A percentile compares a stretch with the other conserved stretches of the same genome.
Evolutionary conservation across 2,888 invertebrate species (phyloP).

Genomic region (Odontomyia ornata): DNA sequence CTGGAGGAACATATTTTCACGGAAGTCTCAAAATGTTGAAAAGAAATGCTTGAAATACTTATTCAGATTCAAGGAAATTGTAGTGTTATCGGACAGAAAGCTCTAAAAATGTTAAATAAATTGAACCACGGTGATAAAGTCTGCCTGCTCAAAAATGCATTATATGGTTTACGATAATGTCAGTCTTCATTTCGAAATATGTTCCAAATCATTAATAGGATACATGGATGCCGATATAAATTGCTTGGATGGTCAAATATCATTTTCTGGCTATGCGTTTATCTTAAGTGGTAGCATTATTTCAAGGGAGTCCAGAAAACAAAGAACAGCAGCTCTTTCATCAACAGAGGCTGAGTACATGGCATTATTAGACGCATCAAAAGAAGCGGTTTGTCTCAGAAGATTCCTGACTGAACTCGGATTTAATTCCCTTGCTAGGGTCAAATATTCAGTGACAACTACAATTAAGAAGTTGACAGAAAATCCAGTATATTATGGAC

Average conservation of each 20-base stretch:
- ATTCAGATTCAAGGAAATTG: neutral
- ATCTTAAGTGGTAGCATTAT: neutral
- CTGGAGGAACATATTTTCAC: constrained; percentile 52
- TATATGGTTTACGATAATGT: constrained; percentile 47
- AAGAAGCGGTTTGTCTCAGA: neutral
- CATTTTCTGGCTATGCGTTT: constrained; percentile 23
- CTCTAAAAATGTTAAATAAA: neutral
- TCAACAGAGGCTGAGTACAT: constrained; percentile 17
- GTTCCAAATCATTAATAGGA: neutral
- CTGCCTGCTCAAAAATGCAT: constrained; percentile 47
- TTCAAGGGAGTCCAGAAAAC: neutral
- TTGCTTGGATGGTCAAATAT: constrained; percentile 38
- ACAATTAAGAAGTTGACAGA: constrained; percentile 30
- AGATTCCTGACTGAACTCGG: neutral
- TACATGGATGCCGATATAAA: constrained; percentile 42
- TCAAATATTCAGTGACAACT: constrained; percentile 13
- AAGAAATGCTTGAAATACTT: constrained; percentile 2
- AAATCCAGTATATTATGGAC: constrained; percentile 43
- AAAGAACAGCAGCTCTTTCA: neutral
- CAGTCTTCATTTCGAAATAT: no score
- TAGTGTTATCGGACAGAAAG: neutral
- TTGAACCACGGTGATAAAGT: neutral
- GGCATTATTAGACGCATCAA: neutral
- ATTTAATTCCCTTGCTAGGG: neutral
- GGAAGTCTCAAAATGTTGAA: constrained; percentile 1